These are phyloP conservation scores for Adineta ricciae DNA, from an alignment of 2,888 invertebrate genomes.

Conservation along the genomic window DNA sequence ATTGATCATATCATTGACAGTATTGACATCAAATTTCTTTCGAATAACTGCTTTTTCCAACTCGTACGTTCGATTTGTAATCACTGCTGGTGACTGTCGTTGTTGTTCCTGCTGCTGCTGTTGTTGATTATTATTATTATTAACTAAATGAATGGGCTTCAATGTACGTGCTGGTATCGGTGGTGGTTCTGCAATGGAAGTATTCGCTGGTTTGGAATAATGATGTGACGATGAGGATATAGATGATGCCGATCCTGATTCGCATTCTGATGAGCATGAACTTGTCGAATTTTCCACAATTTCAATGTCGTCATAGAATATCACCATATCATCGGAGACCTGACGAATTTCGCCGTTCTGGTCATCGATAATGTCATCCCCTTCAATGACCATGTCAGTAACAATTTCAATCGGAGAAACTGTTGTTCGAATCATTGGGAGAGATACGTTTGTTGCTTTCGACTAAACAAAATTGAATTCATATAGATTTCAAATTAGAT, in stretches of 20 bases:
- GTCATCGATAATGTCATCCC: background rate
- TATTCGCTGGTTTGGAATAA: background rate
- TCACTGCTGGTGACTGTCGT: background rate
- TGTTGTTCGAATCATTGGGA: background rate
- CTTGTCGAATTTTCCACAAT: background rate
- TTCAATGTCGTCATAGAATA: constrained; percentile 17
- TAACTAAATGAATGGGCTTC: background rate
- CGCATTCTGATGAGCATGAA: background rate
- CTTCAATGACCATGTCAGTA: background rate
- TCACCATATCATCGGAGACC: background rate
- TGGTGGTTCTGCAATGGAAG: background rate
- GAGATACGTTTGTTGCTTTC: background rate
- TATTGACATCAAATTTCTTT: background rate
- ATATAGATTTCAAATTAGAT: background rate
- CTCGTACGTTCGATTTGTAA: background rate
- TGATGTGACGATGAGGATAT: background rate
- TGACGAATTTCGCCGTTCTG: background rate
- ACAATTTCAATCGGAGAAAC: background rate
- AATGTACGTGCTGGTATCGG: constrained; percentile 19
- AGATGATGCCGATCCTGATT: background rate
- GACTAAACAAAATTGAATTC: background rate
- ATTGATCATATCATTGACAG: constrained; percentile 8
- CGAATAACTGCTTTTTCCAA: background rate
- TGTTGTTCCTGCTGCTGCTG: background rate
- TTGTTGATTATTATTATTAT: background rate